Evolutionary conservation across 2,888 invertebrate species (phyloP), one percentile per base, ranked within the genome.

Genomic region (Venustoraphidia nigricollis): DNA sequence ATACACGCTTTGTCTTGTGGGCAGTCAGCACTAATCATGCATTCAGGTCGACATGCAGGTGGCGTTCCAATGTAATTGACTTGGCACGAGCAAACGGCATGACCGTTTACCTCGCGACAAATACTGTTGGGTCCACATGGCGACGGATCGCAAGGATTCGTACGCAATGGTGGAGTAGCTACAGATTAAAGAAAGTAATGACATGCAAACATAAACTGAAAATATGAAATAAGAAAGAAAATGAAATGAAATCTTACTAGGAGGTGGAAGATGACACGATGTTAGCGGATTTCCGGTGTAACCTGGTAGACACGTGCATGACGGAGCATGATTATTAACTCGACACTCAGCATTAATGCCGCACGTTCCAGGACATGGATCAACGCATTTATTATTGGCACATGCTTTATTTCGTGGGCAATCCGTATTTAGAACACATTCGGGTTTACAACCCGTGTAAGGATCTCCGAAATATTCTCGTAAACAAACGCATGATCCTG

Each of bases 391-490:
- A 66, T 85, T 85, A 61, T 85, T 85, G 45, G 82, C 72, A 61
- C 91, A 91, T 34, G 89, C 81, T 66, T 76, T 81, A 55, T 79
- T 76, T 59, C 75, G 75, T 8, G 79, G 72, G 66, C 91, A 92
- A 59, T 92, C 90, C 9, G 83, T 79, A 64, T 90, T 90, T 56
- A 84, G 76, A n/a, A 88, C 80, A 64, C 91, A 91, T 72, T 91
- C 89, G 34, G 90, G 90, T 61, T 87, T 74, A 64, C 91, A 91
- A 60, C 85, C 84, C 41, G 82, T 70, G 59, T 90, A 88, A 2
- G 90, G 90, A 69, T 90, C 88, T 46, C 91, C 90, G 58, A 80
- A 83, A 65, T 87, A 90, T 59, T 87, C 86, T 50, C 81, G 76
- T 53, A 86, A 69, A 67, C 90, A 91, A 53, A 77, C 73, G 65